These are phyloP conservation scores for Drosophila cardini DNA, from an alignment of 1,140 invertebrate species.

Conservation along the genomic window DNA sequence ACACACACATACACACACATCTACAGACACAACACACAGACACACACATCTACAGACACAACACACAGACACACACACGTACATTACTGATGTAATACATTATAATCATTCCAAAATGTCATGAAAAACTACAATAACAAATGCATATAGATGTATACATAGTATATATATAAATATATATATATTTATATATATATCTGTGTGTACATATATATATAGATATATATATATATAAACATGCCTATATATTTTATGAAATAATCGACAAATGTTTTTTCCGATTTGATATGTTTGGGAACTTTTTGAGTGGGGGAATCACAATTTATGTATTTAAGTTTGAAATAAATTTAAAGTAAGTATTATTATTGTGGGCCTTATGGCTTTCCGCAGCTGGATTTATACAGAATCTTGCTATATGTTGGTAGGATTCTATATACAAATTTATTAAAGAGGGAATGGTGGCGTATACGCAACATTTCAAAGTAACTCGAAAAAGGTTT, in stretches of 20 bases:
- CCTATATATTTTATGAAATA: conserved; percentile 56
- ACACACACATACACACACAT: conserved; percentile 36
- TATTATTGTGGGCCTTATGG: too few species aligned
- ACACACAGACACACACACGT: conserved; percentile 39
- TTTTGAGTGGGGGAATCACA: not conserved
- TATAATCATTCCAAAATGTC: conserved; percentile 79
- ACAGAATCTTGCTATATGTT: too few species aligned
- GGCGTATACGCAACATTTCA: too few species aligned
- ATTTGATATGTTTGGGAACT: conserved; percentile 3
- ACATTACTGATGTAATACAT: conserved; percentile 64
- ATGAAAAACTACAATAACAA: conserved; percentile 55
- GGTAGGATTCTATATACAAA: too few species aligned
- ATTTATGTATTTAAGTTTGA: too few species aligned
- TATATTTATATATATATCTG: conserved; percentile 1
- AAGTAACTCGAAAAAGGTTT: too few species aligned
- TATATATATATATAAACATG: conserved; percentile 38
- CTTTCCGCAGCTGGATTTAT: too few species aligned
- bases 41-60: conserved; percentile 33
- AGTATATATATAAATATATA: conserved; percentile 35
- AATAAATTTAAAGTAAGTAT: too few species aligned
- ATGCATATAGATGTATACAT: conserved; percentile 55
- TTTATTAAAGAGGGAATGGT: too few species aligned
- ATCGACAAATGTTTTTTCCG: conserved; percentile 11
- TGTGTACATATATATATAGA: conserved; percentile 33
- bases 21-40: conserved; percentile 13